Base-by-base conservation (phyloP, 2,797 vertebrate species). In the Tinamus major region DNA sequence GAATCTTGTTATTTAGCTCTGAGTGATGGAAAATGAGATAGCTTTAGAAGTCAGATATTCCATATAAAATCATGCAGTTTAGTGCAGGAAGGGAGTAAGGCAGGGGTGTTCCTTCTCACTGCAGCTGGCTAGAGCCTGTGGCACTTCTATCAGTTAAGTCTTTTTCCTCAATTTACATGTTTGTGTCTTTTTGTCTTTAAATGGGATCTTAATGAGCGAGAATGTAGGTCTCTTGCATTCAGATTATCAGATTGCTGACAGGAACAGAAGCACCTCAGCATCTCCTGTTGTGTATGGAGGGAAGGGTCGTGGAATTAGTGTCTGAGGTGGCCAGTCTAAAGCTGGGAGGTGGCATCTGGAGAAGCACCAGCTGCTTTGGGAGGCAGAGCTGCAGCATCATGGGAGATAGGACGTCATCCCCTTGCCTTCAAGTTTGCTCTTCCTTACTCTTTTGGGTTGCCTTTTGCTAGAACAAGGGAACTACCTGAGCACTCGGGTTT, bases 391-490 rank as follows among this genome's bases (percentile, higher is more conserved):
- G 33, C n/a, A 35, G 31, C 63, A 33, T 74, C 33, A 13, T 56
- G 81, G 76, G 83, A 86, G 59, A 82, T 68, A 64, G 68, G 62
- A 51, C 49, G 77, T 21, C 80, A 77, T 26, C n/a, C 15, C 33
- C 81, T 87, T 89, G 87, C 41, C 48, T 48, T 93, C 42, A n/a
- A 15, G 88, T 92, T 86, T 91, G 59, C 89, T 86, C 55, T 83
- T 85, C 87, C 58, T 85, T 65, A n/a, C 58, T 72, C n/a, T 67
- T 58, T 79, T 77, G 77, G 82, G 49, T 89, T 94, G 77, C 51
- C 80, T 89, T 90, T 86, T 74, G 29, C 69, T 74, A 41, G 82
- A 91, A 87, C 82, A 94, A 87, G 81, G 65, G 84, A 76, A 70
- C 84, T 44, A 5, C 58, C 79, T 77, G 48, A 0, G 0, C 18